These are phyloP conservation scores for Drosophila arizonae DNA, from an alignment of 1,140 invertebrate genomes.

Conservation along the genomic window DNA sequence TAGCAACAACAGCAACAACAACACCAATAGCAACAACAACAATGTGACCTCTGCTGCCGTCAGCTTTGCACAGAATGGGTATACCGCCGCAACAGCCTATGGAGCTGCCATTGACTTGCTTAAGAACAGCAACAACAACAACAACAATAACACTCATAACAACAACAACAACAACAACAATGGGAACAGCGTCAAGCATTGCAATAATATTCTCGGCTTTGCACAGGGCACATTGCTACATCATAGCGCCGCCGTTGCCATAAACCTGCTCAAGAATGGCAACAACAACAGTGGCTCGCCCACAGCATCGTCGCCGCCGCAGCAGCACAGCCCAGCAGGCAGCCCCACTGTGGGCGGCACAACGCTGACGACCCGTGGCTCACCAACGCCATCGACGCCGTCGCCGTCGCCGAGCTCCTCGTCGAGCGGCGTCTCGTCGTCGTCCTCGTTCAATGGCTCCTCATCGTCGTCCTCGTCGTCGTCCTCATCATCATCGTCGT, in stretches of 20 bases:
- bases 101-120: no score
- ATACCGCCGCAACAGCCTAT: neutral
- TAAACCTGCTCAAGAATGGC: slow-evolving; percentile 6
- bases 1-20: slow-evolving; percentile 27
- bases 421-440: slow-evolving; percentile 75
- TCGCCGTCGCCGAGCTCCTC: slow-evolving; percentile 78
- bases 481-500: slow-evolving; percentile 53
- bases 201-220: slow-evolving; percentile 17
- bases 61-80: slow-evolving; percentile 14
- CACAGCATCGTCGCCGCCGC: slow-evolving; percentile 16
- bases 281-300: slow-evolving; percentile 23
- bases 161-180: no score
- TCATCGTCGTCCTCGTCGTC: slow-evolving; percentile 51
- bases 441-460: slow-evolving; percentile 70
- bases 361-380: slow-evolving; percentile 64
- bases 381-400: slow-evolving; percentile 79
- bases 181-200: slow-evolving; percentile 9
- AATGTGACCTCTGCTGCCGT: slow-evolving; percentile 28
- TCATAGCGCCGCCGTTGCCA: slow-evolving; percentile 13
- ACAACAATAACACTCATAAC: no score
- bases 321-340: slow-evolving; percentile 50
- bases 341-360: slow-evolving; percentile 51
- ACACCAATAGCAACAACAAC: neutral
- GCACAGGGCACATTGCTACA: neutral
- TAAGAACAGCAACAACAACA: no score